Base-by-base conservation (phyloP, 2,113 vertebrate species). In the Grammomys dolichurus region DNA sequence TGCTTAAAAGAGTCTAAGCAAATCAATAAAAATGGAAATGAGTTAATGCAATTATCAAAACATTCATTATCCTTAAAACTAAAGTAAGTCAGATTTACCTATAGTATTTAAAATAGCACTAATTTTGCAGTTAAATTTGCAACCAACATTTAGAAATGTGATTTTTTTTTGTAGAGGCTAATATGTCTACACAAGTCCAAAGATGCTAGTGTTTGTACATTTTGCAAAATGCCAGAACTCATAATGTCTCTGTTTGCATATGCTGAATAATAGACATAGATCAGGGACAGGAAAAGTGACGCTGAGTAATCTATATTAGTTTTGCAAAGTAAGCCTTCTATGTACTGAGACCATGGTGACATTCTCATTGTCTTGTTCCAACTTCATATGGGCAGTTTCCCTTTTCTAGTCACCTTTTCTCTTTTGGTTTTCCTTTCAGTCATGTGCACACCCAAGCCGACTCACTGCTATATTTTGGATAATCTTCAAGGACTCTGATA, bases 391-490 rank as follows among this genome's bases (percentile, higher is more conserved):
- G 17, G 16, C 33, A 92, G 14, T 26, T 40, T 1, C 19, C 16
- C 46, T 81, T 86, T 5, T 86, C 36, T 60, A 28, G 75, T 33
- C 26, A 67, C 5, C 26, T 95, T 92, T 69, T 13, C 60, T 90
- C 1, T 80, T 67, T 86, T 63, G 73, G 43, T 76, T 69, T 95
- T 93, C 36, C 70, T 93, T 89, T 78, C 5, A 48, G 69, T 93
- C 19, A n/a, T 78, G 72, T 86, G n/a, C 88, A 54, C 90, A 26
- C 75, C 36, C 63, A 96, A 85, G 4, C 17, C 5, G n/a, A 76
- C 54, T 75, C 56, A 85, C 75, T 89, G 75, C 70, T 46, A 17
- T 3, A 6, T 33, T 96, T 96, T 93, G 90, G 77, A 97, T 96
- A 48, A 60, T 87, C n/a, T 13, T 43, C 77, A 67, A 76, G 19